Evolutionary conservation across 2,113 vertebrate species (phyloP).

Genomic region (Proteles cristata): DNA sequence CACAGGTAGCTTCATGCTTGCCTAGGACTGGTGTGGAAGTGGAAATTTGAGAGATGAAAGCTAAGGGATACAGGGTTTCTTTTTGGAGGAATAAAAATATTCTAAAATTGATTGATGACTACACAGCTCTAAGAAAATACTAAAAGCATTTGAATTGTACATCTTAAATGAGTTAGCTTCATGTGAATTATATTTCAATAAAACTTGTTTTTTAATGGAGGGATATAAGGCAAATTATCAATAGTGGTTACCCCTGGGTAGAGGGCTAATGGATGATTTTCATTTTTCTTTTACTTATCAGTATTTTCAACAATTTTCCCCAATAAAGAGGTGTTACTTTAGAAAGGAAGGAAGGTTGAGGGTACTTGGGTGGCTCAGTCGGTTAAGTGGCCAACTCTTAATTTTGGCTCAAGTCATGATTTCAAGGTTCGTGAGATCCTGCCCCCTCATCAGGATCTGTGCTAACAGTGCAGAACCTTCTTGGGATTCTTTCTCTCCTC

Average conservation of each 20-base stretch:
- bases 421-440: too few species aligned
- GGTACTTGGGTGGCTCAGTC: too few species aligned
- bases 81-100: not conserved
- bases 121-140: not conserved
- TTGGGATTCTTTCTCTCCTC: too few species aligned
- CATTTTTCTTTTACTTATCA: not conserved
- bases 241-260: not conserved
- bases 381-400: too few species aligned
- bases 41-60: not conserved
- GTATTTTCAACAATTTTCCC: not conserved
- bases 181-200: not conserved
- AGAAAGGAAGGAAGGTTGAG: not conserved
- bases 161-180: not conserved
- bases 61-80: not conserved
- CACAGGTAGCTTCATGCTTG: not conserved
- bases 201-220: not conserved
- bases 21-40: not conserved
- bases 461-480: too few species aligned
- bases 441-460: too few species aligned
- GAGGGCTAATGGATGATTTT: not conserved
- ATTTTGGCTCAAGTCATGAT: too few species aligned
- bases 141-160: not conserved
- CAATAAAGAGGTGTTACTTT: not conserved
- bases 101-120: not conserved
- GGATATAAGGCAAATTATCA: not conserved